These are phyloP conservation scores for Norana najaformis DNA, from an alignment of 2,888 invertebrate genomes.

Conservation along the genomic window DNA sequence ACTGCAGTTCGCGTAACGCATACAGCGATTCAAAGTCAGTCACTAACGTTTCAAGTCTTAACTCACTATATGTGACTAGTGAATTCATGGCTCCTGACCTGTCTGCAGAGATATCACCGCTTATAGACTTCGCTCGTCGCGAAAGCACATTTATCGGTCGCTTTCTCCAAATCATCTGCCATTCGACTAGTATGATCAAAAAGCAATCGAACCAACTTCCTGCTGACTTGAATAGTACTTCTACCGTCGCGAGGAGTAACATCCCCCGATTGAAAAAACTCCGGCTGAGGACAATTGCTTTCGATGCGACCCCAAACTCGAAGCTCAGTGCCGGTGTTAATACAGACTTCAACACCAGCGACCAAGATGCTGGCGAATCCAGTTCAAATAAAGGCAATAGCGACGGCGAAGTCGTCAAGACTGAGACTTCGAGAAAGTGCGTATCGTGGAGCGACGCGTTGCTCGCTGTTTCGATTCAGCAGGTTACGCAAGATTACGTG, in stretches of 20 bases:
- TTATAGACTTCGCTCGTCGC: slow-evolving; percentile 53
- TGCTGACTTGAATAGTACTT: not conserved
- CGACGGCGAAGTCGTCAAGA: not conserved
- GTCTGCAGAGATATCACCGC: slow-evolving; percentile 51
- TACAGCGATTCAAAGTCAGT: not conserved
- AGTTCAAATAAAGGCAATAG: not conserved
- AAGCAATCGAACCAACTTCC: slow-evolving; percentile 44
- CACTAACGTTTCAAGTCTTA: not conserved
- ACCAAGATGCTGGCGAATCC: not conserved
- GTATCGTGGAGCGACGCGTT: slow-evolving; percentile 61
- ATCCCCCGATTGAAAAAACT: not conserved
- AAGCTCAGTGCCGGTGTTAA: not conserved
- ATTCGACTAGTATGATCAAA: slow-evolving; percentile 57
- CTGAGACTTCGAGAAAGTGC: slow-evolving; percentile 48
- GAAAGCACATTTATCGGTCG: slow-evolving; percentile 58
- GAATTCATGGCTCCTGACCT: slow-evolving; percentile 54
- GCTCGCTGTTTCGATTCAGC: slow-evolving; percentile 53
- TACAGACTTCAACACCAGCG: not conserved
- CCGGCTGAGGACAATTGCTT: not conserved
- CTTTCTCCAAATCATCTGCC: slow-evolving; percentile 59
- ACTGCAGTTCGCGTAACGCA: not conserved
- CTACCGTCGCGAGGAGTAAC: not conserved
- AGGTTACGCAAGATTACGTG: slow-evolving; percentile 54
- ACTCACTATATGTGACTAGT: slow-evolving; percentile 38
- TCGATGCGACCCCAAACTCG: not conserved